Evolutionary conservation across 2,797 vertebrate species (phyloP), one percentile per base, ranked within the genome.

Genomic region (Melanotaenia trifasciata): DNA sequence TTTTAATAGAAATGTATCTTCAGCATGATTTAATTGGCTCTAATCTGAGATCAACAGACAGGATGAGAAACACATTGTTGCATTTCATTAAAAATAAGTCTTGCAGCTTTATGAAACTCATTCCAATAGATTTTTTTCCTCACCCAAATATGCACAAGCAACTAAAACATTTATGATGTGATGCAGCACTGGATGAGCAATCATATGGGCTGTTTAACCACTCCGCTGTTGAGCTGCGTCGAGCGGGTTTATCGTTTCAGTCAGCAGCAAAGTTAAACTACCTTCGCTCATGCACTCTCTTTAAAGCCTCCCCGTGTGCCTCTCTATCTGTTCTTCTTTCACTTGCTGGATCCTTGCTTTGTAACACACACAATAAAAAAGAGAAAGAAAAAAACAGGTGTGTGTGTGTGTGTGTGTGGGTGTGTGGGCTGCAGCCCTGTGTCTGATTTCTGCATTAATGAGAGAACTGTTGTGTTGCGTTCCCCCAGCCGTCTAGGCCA

Each of bases 391-490:
- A 47, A 22, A 20, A 50, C n/a, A 3, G 20, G 36, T 38, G 36
- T 38, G 36, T 38, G 36, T 13, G 10, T 40, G 38, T 40, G 80
- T 87, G 38, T 40, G 38, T 40, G 38, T 40, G 80, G 86, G 76
- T 36, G 74, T 90, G 88, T 85, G 86, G 80, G 85, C 84, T 75
- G 77, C 81, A 76, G 87, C 83, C 83, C 74, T 76, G 83, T 87
- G 84, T 87, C 81, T 84, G 83, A 85, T 80, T 87, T 88, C 79
- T 79, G 84, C 90, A 90, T 90, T 90, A 91, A 91, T 90, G 89
- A 93, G 87, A 88, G 75, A 76, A 72, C 84, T 79, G 82, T 83
- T 88, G 88, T 88, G 80, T 74, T 86, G 84, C 84, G 80, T 83
- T 90, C 88, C 86, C 85, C 79, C 45, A 85, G 86, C 86, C 79